Evolutionary conservation across 2,888 invertebrate genomes (phyloP).

Genomic region (Pomacea canaliculata): DNA sequence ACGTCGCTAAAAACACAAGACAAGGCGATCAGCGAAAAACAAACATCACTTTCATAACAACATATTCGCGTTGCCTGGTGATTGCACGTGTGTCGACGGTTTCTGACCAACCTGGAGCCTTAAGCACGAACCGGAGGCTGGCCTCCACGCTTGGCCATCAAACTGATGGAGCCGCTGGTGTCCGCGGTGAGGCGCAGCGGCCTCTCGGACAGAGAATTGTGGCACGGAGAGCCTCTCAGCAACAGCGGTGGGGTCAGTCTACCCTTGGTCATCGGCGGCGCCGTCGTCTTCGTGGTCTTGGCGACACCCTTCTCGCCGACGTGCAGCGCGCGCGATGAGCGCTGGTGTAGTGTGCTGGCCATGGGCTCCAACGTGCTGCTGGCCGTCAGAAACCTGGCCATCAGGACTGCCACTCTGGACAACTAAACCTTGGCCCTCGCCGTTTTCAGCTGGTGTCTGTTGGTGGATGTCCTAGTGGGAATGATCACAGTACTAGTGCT

Average conservation of each 20-base stretch:
- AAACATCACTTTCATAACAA: no score
- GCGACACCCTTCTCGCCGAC: conserved; percentile 19
- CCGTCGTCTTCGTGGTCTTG: conserved; percentile 36
- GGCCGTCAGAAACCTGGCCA: conserved; percentile 36
- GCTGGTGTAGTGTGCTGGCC: conserved; percentile 37
- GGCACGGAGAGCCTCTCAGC: conserved; percentile 31
- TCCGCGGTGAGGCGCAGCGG: conserved; percentile 38
- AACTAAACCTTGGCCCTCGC: no score
- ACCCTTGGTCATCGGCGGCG: conserved; percentile 39
- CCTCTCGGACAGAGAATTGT: no score
- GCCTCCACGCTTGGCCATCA: conserved; percentile 47
- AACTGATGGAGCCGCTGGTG: conserved; percentile 45
- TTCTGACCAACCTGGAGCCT: conserved; percentile 43
- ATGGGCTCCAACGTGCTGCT: conserved; percentile 41
- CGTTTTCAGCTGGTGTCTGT: no score
- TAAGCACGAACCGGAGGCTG: conserved; percentile 35
- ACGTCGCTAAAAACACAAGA: no score
- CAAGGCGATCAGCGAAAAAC: no score
- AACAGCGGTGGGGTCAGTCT: conserved; percentile 29
- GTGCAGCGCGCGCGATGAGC: conserved; percentile 14
- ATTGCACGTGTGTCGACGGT: conserved; percentile 39
- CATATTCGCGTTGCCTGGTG: neutral
- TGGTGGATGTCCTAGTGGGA: neutral
- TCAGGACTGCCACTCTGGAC: conserved; percentile 26
- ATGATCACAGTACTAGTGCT: neutral